Base-by-base conservation (phyloP, 2,888 invertebrate species). In the Calephelis perditalis region DNA sequence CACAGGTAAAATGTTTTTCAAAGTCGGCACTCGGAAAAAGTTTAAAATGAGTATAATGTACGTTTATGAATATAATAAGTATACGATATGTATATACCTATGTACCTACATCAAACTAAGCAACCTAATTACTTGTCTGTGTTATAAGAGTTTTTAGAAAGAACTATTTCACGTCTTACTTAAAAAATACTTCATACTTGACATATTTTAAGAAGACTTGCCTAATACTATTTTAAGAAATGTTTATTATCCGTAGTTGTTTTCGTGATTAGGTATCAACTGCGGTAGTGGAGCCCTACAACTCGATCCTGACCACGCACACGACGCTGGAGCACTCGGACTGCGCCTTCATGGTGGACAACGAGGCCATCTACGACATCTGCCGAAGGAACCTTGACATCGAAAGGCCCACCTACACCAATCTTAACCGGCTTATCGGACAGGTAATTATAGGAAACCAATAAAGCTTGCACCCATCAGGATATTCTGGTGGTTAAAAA, bases 271-370 rank as follows among this genome's bases (percentile, higher is more conserved):
- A 96, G 93, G 96, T 95, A 36, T 95, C 95, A 10, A 95, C 95
- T 7, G 95, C 95, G 12, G 95, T 95, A 3, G 95, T 95, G 56
- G 95, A 95, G 83, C 98, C 98, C 0, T 98, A 98, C 92, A 98
- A 98, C 86, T 97, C 97, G 0, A 97, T 98, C 76, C 86, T 98
- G 68, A 97, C 97, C 15, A 98, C 98, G 7, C 98, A 98, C 87
- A 97, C 97, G 1, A 97, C 97, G 1, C 83, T 95, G 71, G 94
- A 94, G 81, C 97, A 97, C 86, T 96, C 96, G 0, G 96, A 97
- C 85, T 97, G 96, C 84, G 96, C 96, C 61, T 97, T 97, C 85
- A 96, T 96, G 96, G 96, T 96, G n/a, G 97, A 97, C 89, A 97
- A 97, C 79, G 96, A 93, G 84, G 96, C 93, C 78, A 96, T 96